These are phyloP conservation scores for Caenorhabditis parvicauda DNA, from an alignment of 2,888 invertebrate genomes.

Conservation along the genomic window DNA sequence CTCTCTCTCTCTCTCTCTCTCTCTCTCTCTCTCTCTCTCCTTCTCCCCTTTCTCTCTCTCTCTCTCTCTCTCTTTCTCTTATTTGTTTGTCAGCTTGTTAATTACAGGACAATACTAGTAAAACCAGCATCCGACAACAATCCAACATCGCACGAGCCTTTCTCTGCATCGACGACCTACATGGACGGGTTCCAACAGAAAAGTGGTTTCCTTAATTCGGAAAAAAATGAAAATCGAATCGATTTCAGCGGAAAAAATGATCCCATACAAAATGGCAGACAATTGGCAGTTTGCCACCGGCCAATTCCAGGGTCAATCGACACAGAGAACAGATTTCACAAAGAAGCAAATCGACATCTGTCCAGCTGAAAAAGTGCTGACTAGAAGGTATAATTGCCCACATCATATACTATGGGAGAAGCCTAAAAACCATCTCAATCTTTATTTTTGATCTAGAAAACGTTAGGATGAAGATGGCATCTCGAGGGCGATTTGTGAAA, in stretches of 20 bases:
- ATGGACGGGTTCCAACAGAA: conserved; percentile 23
- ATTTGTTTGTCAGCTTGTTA: neutral
- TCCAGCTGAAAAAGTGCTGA: conserved; percentile 42
- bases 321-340: conserved; percentile 34
- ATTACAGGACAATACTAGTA: conserved; percentile 21
- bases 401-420: neutral
- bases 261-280: conserved; percentile 11
- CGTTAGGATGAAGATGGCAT: neutral
- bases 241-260: conserved; percentile 14
- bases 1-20: too few relatives aligned
- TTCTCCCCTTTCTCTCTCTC: too few relatives aligned
- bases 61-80: too few relatives aligned
- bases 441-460: neutral
- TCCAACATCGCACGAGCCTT: conserved; percentile 3
- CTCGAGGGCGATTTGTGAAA: too few relatives aligned
- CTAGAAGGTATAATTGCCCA: conserved; percentile 27
- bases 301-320: conserved; percentile 34
- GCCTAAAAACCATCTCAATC: neutral
- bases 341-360: conserved; percentile 40
- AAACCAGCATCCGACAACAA: conserved; percentile 16
- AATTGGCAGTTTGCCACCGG: conserved; percentile 21
- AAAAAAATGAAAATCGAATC: neutral
- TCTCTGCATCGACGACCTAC: conserved; percentile 27
- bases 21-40: too few relatives aligned
- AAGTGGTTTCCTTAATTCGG: conserved; percentile 10